Evolutionary conservation across 2,113 vertebrate species (phyloP).

Genomic region (Elephas maximus): DNA sequence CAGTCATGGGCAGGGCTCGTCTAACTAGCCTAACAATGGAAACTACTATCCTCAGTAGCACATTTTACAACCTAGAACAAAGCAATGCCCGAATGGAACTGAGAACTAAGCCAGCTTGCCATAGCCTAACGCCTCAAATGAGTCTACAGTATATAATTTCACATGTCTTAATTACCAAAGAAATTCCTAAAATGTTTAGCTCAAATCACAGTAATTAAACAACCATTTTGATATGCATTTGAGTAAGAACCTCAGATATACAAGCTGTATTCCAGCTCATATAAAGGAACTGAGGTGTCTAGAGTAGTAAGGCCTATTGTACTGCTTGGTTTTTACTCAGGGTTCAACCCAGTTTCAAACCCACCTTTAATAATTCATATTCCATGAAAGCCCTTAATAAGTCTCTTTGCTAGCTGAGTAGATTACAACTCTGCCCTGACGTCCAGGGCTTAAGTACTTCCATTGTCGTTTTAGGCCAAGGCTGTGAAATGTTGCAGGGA

Average conservation of each 20-base stretch:
- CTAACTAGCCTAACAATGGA: not conserved
- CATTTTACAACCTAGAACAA: not conserved
- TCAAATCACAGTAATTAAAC: not conserved
- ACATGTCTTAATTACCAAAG: not conserved
- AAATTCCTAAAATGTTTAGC: not conserved
- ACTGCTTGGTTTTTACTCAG: not conserved
- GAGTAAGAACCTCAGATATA: not conserved
- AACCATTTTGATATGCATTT: not conserved
- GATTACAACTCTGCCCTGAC: not conserved
- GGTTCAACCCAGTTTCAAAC: constrained; percentile 22
- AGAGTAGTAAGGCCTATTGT: not conserved
- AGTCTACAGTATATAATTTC: not conserved
- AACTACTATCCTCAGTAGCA: not conserved
- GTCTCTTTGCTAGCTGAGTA: not conserved
- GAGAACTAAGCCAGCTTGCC: not conserved
- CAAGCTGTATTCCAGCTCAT: not conserved
- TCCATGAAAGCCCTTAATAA: not conserved
- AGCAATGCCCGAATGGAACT: not conserved
- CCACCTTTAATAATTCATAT: not conserved
- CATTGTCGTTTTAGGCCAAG: not conserved
- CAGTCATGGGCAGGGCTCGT: not conserved
- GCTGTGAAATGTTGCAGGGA: not conserved
- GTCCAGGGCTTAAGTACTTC: not conserved
- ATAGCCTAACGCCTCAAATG: not conserved
- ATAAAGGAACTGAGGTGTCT: not conserved